Base-by-base conservation (phyloP, 1,140 invertebrate species). In the Drosophila prosaltans region DNA sequence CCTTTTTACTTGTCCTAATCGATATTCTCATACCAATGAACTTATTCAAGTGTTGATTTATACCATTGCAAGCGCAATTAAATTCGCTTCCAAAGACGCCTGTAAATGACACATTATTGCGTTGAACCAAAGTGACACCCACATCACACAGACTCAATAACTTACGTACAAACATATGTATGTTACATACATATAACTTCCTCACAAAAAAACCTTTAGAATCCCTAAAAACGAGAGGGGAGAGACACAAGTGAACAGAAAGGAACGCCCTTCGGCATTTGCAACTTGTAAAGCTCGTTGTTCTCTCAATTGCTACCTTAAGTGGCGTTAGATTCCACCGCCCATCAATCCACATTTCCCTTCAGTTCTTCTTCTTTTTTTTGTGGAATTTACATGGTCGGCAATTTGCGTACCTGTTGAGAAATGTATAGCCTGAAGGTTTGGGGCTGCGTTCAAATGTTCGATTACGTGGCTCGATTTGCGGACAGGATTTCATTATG, bases 281-380 rank as follows among this genome's bases (percentile, higher is more conserved):
- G 71, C 79, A 78, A 77, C 79, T 85, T 86, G 81, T 85, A 79
- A 82, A 86, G 81, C 81, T 86, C 77, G 81, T 85, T 85, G 79
- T 85, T 79, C 82, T 64, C 79, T 72, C 71, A 85, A 85, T 85
- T 85, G 81, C 81, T 70, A 45, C 74, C 58, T 68, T 80, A 81
- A 84, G 65, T 78, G 82, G 59, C 82, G 40, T 60, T 78, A 82
- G 62, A 75, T 59, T 78, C 45, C 58, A 59, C 40, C 55, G 24
- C n/a, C 66, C 3, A 67, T 11, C 21, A 26, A 16, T 51, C 26
- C 64, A 48, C 54, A 54, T 10, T 26, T 11, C 8, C 43, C 10
- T 30, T n/a, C 16, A 7, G 32, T 36, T 36, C 21, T 63, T 26
- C 11, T 51, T 40, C 40, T 36, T 24, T 39, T 24, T 39, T 59